Evolutionary conservation across 2,797 vertebrate species (phyloP).

Genomic region (Avahi laniger): DNA sequence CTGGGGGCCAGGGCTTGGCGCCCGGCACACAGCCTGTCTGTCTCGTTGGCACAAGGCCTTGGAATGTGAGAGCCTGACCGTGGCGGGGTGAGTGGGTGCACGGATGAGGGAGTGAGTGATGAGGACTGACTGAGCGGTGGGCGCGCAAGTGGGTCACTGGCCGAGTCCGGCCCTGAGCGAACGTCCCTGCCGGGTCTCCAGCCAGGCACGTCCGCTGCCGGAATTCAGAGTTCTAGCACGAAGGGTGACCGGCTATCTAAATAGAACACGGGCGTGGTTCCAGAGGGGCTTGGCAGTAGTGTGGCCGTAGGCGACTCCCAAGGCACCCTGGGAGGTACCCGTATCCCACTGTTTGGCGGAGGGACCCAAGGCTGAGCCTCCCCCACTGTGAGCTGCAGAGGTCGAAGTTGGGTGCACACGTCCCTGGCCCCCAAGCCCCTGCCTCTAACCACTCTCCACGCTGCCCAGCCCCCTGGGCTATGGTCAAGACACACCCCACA

Average conservation of each 20-base stretch:
- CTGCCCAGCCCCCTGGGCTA: neutral
- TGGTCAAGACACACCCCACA: neutral
- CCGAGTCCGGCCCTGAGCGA: neutral
- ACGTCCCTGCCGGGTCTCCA: accelerated
- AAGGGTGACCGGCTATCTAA: accelerated
- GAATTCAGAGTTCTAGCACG: accelerated
- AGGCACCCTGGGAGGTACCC: no score
- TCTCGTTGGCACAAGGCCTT: neutral
- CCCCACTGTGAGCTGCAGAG: neutral
- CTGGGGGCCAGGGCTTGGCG: neutral
- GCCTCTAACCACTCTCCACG: accelerated
- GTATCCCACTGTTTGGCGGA: accelerated
- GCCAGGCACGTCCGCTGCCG: neutral
- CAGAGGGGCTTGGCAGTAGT: accelerated
- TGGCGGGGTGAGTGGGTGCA: accelerated
- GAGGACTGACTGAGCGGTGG: accelerated
- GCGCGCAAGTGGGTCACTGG: accelerated
- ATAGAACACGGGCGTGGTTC: accelerated
- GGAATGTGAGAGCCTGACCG: neutral
- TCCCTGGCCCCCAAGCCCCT: accelerated
- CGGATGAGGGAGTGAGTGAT: no score
- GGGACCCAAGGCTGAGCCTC: no score
- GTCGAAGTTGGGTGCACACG: accelerated
- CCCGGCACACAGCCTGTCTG: accelerated
- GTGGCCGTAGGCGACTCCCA: accelerated